Base-by-base conservation (phyloP, 1,140 invertebrate genomes). In the Phortica variegata region DNA sequence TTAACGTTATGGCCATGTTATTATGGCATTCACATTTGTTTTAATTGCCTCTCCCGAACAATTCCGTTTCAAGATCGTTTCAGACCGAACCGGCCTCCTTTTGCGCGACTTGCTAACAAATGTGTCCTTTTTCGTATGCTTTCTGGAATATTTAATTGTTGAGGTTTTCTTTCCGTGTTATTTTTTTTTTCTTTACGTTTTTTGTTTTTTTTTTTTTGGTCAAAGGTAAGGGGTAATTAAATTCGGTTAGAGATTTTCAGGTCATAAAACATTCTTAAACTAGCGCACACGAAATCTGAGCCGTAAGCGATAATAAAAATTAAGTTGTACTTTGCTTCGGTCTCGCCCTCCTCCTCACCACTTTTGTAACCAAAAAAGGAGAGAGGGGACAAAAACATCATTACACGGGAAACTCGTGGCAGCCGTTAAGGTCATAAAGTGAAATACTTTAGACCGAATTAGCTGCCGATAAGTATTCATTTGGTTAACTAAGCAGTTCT, bases 11-110 rank as follows among this genome's bases (percentile, higher is more conserved):
- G 60, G 57, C 54, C 60, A 55, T 68, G 54, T 68, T 63, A 65
- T 68, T 68, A 68, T 65, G 63, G 57, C 68, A 68, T 63, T 68
- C 60, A 60, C 57, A 68, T 68, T 63, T 60, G 65, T 69, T 68
- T 68, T 68, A 68, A 68, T 63, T 68, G 57, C 49, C 23, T 17
- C 16, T 34, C 12, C 5, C 9, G 18, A n/a, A 26, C 23, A 26
- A 26, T 26, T 26, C 23, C 23, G 10, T 6, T 6, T 5, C 23
- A 26, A 26, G 10, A 26, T 26, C 5, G 23, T n/a, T n/a, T n/a
- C n/a, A n/a, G n/a, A n/a, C n/a, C n/a, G n/a, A n/a, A n/a, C n/a
- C n/a, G n/a, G n/a, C n/a, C n/a, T n/a, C n/a, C n/a, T n/a, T n/a
- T n/a, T n/a, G n/a, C n/a, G n/a, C n/a, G n/a, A n/a, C n/a, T n/a